These are phyloP conservation scores for Sisor rabdophorus DNA, from an alignment of 2,113 vertebrate species.

Conservation along the genomic window DNA sequence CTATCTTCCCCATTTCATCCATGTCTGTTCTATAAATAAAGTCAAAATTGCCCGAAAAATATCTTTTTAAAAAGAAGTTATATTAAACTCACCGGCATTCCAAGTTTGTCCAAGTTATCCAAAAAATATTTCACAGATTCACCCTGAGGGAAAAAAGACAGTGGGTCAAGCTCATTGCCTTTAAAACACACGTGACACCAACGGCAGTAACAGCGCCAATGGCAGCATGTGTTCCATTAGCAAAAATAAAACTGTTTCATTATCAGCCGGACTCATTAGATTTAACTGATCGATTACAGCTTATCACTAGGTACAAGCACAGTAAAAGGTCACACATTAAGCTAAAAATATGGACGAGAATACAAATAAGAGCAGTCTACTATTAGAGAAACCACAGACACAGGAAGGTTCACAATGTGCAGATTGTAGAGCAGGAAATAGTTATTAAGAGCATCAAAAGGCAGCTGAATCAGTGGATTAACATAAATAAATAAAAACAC, in stretches of 20 bases:
- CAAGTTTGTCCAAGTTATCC: conserved; percentile 96
- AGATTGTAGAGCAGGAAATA: not conserved
- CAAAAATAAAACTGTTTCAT: not conserved
- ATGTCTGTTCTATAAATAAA: no score
- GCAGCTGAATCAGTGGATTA: not conserved
- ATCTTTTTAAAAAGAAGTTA: not conserved
- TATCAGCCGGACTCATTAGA: no score
- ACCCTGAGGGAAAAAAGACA: conserved; percentile 68
- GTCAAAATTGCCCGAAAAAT: no score
- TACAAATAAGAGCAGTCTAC: not conserved
- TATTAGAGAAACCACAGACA: not conserved
- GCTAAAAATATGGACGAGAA: not conserved
- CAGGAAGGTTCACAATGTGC: not conserved
- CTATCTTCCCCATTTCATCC: no score
- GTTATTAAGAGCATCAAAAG: not conserved
- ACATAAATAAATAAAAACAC: no score
- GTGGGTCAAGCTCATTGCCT: not conserved
- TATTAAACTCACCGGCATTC: conserved; percentile 80
- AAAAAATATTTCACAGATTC: conserved; percentile 98
- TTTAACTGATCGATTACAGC: not conserved
- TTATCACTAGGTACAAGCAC: not conserved
- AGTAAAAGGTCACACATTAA: not conserved
- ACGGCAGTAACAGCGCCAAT: not conserved
- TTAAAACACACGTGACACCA: not conserved
- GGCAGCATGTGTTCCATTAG: no score